Evolutionary conservation across 2,113 vertebrate species (phyloP).

Genomic region (Hippocampus mohnikei): DNA sequence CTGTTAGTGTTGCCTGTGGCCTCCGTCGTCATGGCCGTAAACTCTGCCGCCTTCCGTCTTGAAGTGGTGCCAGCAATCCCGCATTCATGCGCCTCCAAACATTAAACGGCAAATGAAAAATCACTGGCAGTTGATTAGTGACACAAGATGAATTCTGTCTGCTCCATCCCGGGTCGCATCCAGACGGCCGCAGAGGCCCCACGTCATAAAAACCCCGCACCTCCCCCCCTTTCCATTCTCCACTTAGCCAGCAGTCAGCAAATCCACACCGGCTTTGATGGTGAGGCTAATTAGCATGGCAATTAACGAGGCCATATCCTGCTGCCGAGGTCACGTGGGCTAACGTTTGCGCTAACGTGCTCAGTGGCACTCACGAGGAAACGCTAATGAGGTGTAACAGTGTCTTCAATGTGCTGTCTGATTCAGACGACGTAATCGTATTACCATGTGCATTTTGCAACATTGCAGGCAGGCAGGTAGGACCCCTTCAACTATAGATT

Average conservation of each 20-base stretch:
- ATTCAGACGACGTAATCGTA: not conserved
- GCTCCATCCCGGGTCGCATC: conserved; percentile 25
- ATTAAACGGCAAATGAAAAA: conserved; percentile 53
- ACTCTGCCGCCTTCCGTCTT: conserved; percentile 2
- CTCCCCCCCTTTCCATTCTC: conserved; percentile 2
- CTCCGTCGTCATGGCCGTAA: conserved; percentile 23
- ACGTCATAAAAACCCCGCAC: not conserved
- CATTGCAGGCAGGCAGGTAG: not conserved
- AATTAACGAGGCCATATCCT: conserved; percentile 43
- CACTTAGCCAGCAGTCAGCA: conserved; percentile 43
- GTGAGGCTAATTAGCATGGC: conserved; percentile 53
- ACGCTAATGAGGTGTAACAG: conserved; percentile 21
- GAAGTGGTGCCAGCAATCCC: conserved; percentile 15
- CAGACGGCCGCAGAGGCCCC: conserved; percentile 20
- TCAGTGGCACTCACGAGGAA: conserved; percentile 8
- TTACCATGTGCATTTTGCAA: not conserved
- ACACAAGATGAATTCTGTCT: conserved; percentile 39
- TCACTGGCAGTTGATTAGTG: conserved; percentile 40
- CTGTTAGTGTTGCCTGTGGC: conserved; percentile 16
- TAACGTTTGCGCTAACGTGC: not conserved
- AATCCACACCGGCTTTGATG: conserved; percentile 36
- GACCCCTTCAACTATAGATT: not conserved
- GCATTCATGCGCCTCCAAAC: conserved; percentile 24
- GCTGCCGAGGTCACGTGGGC: conserved; percentile 36
- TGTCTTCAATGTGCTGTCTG: conserved; percentile 7